Conservation (phyloP, 2,113 vertebrate species). For the Gallinago media region DNA sequence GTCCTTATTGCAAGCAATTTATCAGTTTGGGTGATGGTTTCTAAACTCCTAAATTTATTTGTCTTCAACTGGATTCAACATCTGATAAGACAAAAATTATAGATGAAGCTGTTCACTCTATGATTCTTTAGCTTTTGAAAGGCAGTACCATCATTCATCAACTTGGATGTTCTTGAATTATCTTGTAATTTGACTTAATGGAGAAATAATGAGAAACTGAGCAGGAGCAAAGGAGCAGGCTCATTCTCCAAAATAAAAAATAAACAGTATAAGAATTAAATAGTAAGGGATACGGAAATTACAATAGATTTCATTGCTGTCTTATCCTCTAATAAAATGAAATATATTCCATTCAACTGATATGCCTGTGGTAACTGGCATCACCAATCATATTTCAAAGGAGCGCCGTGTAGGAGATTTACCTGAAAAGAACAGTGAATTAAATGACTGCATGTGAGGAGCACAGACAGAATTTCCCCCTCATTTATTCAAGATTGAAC, state of each 20-base stretch:
- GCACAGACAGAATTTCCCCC: slow-evolving; percentile 15
- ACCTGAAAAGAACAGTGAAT: slow-evolving; percentile 31
- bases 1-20: not conserved
- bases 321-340: slow-evolving; percentile 14
- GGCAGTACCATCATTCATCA: not conserved
- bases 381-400: slow-evolving; percentile 38
- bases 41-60: not conserved
- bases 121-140: not conserved
- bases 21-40: not conserved
- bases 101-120: not conserved
- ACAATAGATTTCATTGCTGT: not conserved
- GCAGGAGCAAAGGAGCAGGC: not conserved
- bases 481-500: slow-evolving; percentile 56
- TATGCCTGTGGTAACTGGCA: slow-evolving; percentile 21
- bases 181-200: slow-evolving; percentile 18
- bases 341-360: not conserved
- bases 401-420: not conserved
- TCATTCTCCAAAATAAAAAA: not conserved
- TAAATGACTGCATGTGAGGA: slow-evolving; percentile 49
- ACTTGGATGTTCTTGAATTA: not conserved
- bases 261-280: slow-evolving; percentile 5
- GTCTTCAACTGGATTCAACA: not conserved
- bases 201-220: slow-evolving; percentile 34
- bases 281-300: not conserved
- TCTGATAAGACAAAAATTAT: not conserved